Base-by-base conservation (phyloP, 2,113 vertebrate species). In the Mystacornis crossleyi region DNA sequence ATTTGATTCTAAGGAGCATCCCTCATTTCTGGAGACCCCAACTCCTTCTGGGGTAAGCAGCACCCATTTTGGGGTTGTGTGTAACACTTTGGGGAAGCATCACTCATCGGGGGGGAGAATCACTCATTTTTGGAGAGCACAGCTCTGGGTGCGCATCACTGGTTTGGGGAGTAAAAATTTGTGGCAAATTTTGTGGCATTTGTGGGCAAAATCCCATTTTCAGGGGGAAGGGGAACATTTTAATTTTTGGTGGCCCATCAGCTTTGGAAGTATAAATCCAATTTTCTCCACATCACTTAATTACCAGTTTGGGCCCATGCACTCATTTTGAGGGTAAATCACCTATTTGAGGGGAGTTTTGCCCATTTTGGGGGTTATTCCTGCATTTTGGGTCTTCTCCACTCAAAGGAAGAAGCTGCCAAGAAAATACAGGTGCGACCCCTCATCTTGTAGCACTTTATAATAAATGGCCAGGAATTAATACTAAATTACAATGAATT, bases 401-500 rank as follows among this genome's bases (percentile, higher is more conserved):
- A 4, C 64, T 65, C 6, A 23, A 50, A 42, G 80, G 58, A 95
- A 88, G 95, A 93, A 95, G 94, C 69, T 66, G 81, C 89, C 85
- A 96, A 97, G 28, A 90, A 97, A 96, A 95, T 92, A 95, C 57
- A 94, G 91, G 92, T 91, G 93, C 40, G 2, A 92, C 92, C 82
- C 73, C 89, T 93, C 62, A 91, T 97, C 97, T 97, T 75, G 73
- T 95, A 96, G 96, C 91, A 96, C 96, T 97, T 97, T 97, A 97
- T 97, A 97, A 97, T 95, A 97, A 96, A 97, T 90, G 94, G 81
- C 87, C 92, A 92, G 93, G 94, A 95, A 93, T 94, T 95, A 94
- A 96, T 96, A 89, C 94, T 96, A 97, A 97, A 97, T 97, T 95
- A 96, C 97, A 97, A 93, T 83, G 89, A 96, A 53, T 93, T 74